Evolutionary conservation across 1,140 invertebrate genomes (phyloP).

Genomic region (Octopus sinensis): DNA sequence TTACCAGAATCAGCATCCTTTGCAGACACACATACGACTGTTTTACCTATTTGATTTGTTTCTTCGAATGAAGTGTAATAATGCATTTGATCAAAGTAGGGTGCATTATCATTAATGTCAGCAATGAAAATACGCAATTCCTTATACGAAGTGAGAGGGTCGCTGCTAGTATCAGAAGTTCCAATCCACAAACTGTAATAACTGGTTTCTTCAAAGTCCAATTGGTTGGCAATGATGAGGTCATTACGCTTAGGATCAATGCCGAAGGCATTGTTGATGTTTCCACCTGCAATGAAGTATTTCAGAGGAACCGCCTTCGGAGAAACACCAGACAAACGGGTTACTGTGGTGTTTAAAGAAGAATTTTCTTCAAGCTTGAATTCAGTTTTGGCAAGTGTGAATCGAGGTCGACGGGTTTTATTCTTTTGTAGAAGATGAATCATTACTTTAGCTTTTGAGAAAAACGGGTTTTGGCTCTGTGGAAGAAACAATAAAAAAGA

Average conservation of each 20-base stretch:
- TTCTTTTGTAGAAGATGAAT: neutral
- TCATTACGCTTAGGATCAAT: constrained; percentile 77
- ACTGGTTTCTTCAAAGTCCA: constrained; percentile 84
- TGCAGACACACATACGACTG: constrained; percentile 33
- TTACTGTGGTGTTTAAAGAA: constrained; percentile 49
- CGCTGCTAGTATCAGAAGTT: constrained; percentile 68
- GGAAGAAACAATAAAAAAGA: neutral
- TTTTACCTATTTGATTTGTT: constrained; percentile 58
- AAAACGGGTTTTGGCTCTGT: constrained; percentile 10
- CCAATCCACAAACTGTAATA: constrained; percentile 90
- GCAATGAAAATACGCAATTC: constrained; percentile 38
- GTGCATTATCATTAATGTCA: constrained; percentile 80
- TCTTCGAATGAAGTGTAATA: constrained; percentile 85
- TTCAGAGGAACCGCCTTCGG: constrained; percentile 67
- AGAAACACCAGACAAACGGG: constrained; percentile 53
- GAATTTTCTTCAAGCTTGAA: constrained; percentile 35
- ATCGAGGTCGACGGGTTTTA: constrained; percentile 26
- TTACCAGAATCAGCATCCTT: constrained; percentile 72
- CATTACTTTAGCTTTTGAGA: neutral
- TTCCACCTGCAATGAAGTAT: constrained; percentile 87
- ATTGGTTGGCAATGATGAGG: constrained; percentile 72
- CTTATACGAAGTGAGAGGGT: constrained; percentile 33
- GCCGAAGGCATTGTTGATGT: constrained; percentile 78
- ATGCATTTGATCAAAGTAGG: constrained; percentile 73
- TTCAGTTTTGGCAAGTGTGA: constrained; percentile 25